Conservation (phyloP, 2,113 vertebrate genomes). For the Callocephalon fimbriatum region DNA sequence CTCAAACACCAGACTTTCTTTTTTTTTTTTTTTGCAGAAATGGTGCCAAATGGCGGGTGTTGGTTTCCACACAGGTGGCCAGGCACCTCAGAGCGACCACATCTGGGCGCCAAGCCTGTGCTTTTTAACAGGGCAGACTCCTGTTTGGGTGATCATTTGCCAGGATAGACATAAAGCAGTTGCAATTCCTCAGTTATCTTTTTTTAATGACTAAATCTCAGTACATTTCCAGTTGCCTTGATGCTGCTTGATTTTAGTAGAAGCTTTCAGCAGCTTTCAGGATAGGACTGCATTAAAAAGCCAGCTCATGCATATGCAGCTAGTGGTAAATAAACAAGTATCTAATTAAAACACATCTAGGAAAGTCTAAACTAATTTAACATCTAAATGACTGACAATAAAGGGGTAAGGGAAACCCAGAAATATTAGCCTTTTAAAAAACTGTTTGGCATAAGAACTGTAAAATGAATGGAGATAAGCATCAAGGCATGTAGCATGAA, state of each 20-base stretch:
- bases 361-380: conserved; percentile 36
- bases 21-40: background rate
- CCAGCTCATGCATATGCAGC: conserved; percentile 15
- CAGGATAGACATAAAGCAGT: background rate
- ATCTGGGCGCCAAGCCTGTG: background rate
- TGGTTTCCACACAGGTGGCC: background rate
- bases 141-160: background rate
- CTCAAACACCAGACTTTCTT: background rate
- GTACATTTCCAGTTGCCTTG: background rate
- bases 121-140: background rate
- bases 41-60: background rate
- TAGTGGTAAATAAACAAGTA: conserved; percentile 36
- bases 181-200: background rate
- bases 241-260: background rate
- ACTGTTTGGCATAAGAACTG: background rate
- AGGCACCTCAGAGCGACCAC: background rate
- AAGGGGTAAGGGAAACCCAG: background rate
- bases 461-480: background rate
- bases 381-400: background rate
- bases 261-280: background rate
- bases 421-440: background rate
- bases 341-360: conserved; percentile 32
- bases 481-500: background rate
- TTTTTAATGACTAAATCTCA: background rate
- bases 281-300: background rate